phyloP scores from a whole-genome alignment of 2,113 vertebrate species.

The Balaenoptera acutorostrata region DNA sequence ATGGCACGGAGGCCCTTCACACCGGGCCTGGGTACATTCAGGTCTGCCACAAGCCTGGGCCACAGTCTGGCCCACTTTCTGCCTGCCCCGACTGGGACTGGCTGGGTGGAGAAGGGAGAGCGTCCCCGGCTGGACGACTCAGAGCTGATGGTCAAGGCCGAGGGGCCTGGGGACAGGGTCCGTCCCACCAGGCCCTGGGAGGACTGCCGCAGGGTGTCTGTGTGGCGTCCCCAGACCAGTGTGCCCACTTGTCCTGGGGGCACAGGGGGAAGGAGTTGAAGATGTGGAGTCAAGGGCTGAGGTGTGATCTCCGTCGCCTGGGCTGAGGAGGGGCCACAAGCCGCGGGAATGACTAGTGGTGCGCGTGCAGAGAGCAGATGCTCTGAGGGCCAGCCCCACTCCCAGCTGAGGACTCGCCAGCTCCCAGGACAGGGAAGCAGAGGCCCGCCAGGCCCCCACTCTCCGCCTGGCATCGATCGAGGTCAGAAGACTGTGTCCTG shows the following conservation, averaged over 20 bases:
- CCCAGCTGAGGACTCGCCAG: background rate
- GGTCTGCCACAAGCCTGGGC: background rate
- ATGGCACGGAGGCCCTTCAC: background rate
- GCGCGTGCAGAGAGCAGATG: background rate
- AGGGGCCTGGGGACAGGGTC: background rate
- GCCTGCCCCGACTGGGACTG: background rate
- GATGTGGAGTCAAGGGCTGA: background rate
- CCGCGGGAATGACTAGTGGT: background rate
- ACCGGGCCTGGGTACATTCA: background rate
- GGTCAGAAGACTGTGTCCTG: background rate
- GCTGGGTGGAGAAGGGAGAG: background rate
- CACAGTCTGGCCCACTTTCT: background rate
- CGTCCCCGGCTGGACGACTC: background rate
- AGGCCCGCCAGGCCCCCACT: background rate
- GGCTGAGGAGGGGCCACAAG: background rate
- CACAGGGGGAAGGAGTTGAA: background rate
- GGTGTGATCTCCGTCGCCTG: background rate
- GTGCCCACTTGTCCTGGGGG: background rate
- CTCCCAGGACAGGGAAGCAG: background rate
- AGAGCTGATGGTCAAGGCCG: background rate
- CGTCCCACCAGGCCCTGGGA: background rate
- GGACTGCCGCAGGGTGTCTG: background rate
- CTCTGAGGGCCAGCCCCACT: background rate
- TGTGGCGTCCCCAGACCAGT: background rate
- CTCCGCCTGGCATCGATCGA: fast-evolving